Evolutionary conservation across 2,888 invertebrate genomes (phyloP).

Genomic region (Ptychoptera albimana): DNA sequence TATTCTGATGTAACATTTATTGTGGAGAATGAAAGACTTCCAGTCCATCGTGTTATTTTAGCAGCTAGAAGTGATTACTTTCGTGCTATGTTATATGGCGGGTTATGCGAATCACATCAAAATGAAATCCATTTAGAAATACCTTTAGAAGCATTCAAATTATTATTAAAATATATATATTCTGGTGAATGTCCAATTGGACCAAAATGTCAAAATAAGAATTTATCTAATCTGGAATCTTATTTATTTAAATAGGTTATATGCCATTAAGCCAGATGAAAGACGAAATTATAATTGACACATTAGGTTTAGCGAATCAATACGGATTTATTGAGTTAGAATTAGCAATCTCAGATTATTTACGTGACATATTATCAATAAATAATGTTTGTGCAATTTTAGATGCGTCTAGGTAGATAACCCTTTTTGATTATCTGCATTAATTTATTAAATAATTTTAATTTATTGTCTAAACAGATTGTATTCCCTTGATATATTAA

Average conservation of each 20-base stretch:
- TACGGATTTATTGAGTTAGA: slow-evolving; percentile 91
- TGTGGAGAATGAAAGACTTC: slow-evolving; percentile 49
- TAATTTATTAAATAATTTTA: background rate
- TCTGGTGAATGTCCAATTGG: slow-evolving; percentile 48
- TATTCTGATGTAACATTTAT: slow-evolving; percentile 82
- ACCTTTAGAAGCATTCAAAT: slow-evolving; percentile 69
- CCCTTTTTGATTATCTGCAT: background rate
- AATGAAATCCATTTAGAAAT: slow-evolving; percentile 74
- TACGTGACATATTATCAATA: slow-evolving; percentile 72
- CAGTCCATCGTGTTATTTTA: slow-evolving; percentile 53
- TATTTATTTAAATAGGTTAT: slow-evolving; percentile 34
- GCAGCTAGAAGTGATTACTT: slow-evolving; percentile 96
- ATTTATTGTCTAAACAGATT: slow-evolving; percentile 25
- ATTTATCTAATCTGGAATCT: background rate
- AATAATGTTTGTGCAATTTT: slow-evolving; percentile 90
- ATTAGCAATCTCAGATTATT: slow-evolving; percentile 79
- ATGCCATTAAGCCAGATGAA: slow-evolving; percentile 48
- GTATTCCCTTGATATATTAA: slow-evolving; percentile 47
- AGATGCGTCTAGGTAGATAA: slow-evolving; percentile 59
- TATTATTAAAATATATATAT: slow-evolving; percentile 88
- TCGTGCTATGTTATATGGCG: slow-evolving; percentile 64
- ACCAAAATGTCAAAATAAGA: background rate
- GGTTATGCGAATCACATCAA: slow-evolving; percentile 58
- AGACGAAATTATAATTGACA: slow-evolving; percentile 53
- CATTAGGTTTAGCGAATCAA: slow-evolving; percentile 79